Percentiles rank a stretch among this genome's conserved stretches.
phyloP scores from a whole-genome alignment of 2,888 invertebrate genomes.

The Yponomeuta sedellus region DNA sequence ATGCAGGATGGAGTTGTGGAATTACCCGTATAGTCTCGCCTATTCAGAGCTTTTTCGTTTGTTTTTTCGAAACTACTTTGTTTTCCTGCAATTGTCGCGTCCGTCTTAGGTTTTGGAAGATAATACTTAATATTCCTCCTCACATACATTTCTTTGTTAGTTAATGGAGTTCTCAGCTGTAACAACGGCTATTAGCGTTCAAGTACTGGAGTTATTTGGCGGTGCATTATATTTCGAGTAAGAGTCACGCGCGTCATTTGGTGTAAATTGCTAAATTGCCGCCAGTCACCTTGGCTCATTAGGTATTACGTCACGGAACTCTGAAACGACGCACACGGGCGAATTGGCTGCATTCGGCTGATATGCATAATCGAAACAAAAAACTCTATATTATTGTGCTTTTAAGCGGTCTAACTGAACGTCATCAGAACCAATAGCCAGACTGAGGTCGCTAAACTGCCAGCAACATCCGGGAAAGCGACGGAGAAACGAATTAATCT shows the following conservation, averaged over 20 bases:
- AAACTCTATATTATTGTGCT: not conserved
- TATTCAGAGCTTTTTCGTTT: not conserved
- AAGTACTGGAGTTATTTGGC: not conserved
- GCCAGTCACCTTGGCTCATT: slow-evolving; percentile 38
- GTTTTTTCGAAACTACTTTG: not conserved
- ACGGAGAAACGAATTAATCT: slow-evolving; percentile 40
- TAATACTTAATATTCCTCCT: not conserved
- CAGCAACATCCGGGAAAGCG: slow-evolving; percentile 56
- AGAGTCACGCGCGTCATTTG: slow-evolving; percentile 8
- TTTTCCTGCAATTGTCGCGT: not conserved
- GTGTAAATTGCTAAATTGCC: slow-evolving; percentile 25
- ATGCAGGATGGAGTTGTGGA: not conserved
- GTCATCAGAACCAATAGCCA: slow-evolving; percentile 25
- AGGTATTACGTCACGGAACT: slow-evolving; percentile 29
- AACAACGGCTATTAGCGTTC: not conserved
- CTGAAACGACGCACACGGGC: slow-evolving; percentile 35
- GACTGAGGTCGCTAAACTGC: slow-evolving; percentile 42
- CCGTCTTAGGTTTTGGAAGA: not conserved
- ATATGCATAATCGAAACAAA: slow-evolving; percentile 2
- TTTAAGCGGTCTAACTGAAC: not conserved
- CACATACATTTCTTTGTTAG: not conserved
- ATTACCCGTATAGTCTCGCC: not conserved
- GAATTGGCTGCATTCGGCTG: slow-evolving; percentile 22
- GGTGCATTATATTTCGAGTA: not conserved
- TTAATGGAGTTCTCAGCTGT: not conserved